Evolutionary conservation across 2,113 vertebrate genomes (phyloP).

Genomic region (Mesoclemmys tuberculata): DNA sequence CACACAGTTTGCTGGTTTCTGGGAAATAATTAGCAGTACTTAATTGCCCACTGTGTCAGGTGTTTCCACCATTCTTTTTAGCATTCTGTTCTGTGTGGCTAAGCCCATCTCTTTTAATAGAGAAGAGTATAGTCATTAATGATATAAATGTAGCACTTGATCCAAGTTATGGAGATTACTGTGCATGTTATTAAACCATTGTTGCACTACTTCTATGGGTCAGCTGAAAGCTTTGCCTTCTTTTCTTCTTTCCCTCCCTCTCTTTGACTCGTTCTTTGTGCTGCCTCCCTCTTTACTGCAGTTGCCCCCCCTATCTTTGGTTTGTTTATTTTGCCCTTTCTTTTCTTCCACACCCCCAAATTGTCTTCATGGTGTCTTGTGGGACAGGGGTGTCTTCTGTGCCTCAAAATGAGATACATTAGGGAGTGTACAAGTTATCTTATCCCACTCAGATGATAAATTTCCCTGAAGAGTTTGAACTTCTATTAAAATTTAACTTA

Average conservation of each 20-base stretch:
- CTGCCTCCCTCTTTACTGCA: not conserved
- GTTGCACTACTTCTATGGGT: not conserved
- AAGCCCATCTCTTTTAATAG: slow-evolving; percentile 47
- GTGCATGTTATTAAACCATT: not conserved
- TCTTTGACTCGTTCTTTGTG: not conserved
- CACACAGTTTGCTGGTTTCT: slow-evolving; percentile 47
- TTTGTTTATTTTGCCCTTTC: not conserved
- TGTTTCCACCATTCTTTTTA: slow-evolving; percentile 6
- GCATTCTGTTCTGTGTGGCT: slow-evolving; percentile 11
- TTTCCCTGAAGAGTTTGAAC: not conserved
- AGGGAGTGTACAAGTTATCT: not conserved
- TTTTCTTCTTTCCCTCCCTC: not conserved
- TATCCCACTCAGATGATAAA: not conserved
- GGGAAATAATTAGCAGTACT: slow-evolving; percentile 55
- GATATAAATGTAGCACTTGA: slow-evolving; percentile 41
- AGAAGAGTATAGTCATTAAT: slow-evolving; percentile 57
- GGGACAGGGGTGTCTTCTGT: not conserved
- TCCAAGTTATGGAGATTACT: not conserved
- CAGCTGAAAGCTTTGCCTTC: not conserved
- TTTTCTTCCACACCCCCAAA: not conserved
- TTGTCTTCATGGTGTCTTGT: slow-evolving; percentile 7
- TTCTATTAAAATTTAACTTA: not conserved
- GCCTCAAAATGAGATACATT: not conserved
- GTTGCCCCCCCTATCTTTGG: not conserved
- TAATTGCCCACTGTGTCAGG: slow-evolving; percentile 7